Conservation (phyloP, 2,113 vertebrate species). For the Gymnorhina tibicen region DNA sequence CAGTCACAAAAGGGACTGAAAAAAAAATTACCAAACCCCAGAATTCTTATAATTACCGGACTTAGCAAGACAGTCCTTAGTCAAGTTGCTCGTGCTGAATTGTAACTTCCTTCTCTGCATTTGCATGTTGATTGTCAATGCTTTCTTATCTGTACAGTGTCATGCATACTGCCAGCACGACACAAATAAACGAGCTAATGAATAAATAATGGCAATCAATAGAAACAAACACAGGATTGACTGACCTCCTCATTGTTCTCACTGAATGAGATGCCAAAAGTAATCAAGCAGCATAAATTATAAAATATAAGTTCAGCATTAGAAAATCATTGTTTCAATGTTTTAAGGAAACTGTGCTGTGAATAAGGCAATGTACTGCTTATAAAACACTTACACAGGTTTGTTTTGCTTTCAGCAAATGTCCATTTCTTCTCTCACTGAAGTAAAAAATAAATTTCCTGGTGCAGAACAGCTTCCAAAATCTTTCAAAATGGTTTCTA, state of each 20-base stretch:
- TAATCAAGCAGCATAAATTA: slow-evolving; percentile 24
- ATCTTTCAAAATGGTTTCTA: background rate
- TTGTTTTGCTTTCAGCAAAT: background rate
- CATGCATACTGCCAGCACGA: background rate
- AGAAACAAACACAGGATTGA: slow-evolving; percentile 19
- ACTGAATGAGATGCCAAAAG: background rate
- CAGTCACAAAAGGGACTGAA: background rate
- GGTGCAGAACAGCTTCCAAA: background rate
- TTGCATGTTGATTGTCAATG: background rate
- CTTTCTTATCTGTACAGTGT: background rate
- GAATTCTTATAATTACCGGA: background rate
- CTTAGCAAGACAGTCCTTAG: background rate
- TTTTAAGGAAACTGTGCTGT: background rate
- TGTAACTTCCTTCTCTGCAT: background rate
- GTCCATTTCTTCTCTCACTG: background rate
- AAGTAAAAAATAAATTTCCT: background rate
- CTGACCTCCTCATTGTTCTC: background rate
- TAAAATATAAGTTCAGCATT: background rate
- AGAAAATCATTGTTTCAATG: background rate
- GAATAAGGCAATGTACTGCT: background rate
- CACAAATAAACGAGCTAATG: slow-evolving; percentile 37
- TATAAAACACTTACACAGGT: background rate
- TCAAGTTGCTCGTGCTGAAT: background rate
- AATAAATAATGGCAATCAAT: slow-evolving; percentile 57
- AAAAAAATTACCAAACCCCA: background rate